phyloP scores from a whole-genome alignment of 1,140 invertebrate genomes.

The Meloidogyne hapla region DNA sequence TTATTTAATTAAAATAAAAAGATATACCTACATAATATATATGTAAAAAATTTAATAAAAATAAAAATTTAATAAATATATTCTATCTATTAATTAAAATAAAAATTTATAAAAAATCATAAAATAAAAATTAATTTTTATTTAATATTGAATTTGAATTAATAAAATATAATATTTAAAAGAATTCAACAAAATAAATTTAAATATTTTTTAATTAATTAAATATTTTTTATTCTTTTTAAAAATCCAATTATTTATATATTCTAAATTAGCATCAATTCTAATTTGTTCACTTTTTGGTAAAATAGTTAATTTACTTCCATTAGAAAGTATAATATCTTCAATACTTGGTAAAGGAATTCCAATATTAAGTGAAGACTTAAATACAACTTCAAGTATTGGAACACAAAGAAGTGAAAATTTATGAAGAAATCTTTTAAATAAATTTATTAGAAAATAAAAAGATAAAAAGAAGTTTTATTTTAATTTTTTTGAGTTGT shows the following conservation, averaged over 20 bases:
- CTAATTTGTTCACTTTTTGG: constrained; percentile 14
- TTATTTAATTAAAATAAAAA: too few species aligned
- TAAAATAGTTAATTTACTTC: constrained; percentile 22
- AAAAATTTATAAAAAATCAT: too few species aligned
- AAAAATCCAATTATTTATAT: constrained; percentile 27
- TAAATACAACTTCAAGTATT: constrained; percentile 32
- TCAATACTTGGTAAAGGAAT: constrained; percentile 48
- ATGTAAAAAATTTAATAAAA: too few species aligned
- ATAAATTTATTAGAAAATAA: not conserved
- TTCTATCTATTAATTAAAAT: too few species aligned
- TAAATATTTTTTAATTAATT: not conserved
- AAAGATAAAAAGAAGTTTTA: too few species aligned
- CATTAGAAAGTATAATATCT: constrained; percentile 44
- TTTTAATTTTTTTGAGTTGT: too few species aligned
- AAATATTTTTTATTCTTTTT: not conserved
- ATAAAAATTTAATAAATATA: too few species aligned
- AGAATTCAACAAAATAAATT: not conserved
- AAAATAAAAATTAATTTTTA: too few species aligned
- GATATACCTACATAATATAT: too few species aligned
- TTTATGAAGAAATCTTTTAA: constrained; percentile 39
- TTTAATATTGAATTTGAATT: too few species aligned
- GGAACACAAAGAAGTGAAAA: constrained; percentile 37
- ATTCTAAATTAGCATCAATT: constrained; percentile 34
- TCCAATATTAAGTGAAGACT: constrained; percentile 42
- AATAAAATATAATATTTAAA: too few species aligned